Base-by-base conservation (phyloP, 2,113 vertebrate species). In the Haplotaxodon microlepis region DNA sequence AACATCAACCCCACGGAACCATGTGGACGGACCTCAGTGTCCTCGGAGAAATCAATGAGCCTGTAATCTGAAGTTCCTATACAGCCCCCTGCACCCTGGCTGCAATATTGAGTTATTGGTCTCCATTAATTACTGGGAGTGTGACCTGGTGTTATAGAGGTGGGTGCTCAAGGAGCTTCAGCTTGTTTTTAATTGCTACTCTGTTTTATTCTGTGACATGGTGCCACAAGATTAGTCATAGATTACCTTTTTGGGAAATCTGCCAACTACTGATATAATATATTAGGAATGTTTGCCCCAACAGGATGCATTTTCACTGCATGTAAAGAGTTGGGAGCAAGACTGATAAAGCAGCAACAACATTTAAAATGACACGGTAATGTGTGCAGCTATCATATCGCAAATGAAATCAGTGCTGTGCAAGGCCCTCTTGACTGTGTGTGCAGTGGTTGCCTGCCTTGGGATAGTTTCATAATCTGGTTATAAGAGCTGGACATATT, bases 11-110 rank as follows among this genome's bases (percentile, higher is more conserved):
- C 66, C 11, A 5, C 7, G 5, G 56, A 69, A 56, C 79, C 57
- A 14, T 57, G 84, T 66, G 54, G 71, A 87, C 31, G 61, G 88
- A 91, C 90, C 83, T 50, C 14, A 1, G 57, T 10, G 85, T 92
- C 93, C 93, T 93, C 83, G 0, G 85, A 91, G 89, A 90, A 94
- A 95, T 95, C 91, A 84, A 91, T 93, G 87, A 3, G 85, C 90
- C 91, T 94, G 85, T 88, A 91, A 89, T 87, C 93, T 85, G 82
- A 92, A 87, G 88, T 94, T 93, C 90, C 91, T 81, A 66, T 83
- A 81, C 24, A 50, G 63, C 47, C 86, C 38, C 85, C 73, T 29
- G 81, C 24, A 29, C 73, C 79, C 66, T 17, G 73, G 88, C 91
- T 88, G 88, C 79, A 76, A 59, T 89, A 92, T 94, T 88, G 92